Percentiles rank a stretch among this genome's conserved stretches.
Evolutionary conservation across 2,888 invertebrate species (phyloP).

Genomic region (Oxycera nigricornis): DNA sequence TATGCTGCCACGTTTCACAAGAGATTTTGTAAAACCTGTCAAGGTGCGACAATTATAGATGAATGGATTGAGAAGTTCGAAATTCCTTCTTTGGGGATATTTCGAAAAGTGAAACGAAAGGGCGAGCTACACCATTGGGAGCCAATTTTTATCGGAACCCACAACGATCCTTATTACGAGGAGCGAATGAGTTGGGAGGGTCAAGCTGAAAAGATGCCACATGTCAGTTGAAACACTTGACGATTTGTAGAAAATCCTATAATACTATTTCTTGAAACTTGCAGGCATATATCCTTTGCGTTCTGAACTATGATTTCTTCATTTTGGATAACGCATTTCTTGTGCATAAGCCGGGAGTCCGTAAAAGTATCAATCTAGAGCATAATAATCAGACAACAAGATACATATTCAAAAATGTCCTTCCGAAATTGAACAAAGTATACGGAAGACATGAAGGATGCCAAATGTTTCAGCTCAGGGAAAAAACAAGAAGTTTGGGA

Average conservation of each 20-base stretch:
- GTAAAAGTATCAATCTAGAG: neutral
- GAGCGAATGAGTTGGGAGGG: conserved; percentile 93
- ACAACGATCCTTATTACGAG: conserved; percentile 85
- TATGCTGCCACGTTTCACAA: neutral
- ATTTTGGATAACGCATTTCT: conserved; percentile 88
- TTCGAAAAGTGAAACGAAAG: conserved; percentile 77
- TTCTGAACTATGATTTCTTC: conserved; percentile 87
- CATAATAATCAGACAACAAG: neutral
- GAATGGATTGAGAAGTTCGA: neutral
- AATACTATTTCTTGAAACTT: neutral
- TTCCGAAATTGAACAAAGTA: neutral
- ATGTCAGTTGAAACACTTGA: neutral
- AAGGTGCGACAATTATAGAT: neutral
- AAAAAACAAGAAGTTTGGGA: too few relatives aligned
- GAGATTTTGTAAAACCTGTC: neutral
- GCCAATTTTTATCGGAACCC: conserved; percentile 90
- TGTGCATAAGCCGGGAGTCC: conserved; percentile 85
- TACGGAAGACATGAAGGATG: neutral
- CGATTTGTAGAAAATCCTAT: neutral
- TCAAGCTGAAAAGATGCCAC: conserved; percentile 60
- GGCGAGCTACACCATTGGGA: conserved; percentile 81
- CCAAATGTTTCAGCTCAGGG: neutral
- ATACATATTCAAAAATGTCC: neutral
- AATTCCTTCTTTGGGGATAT: conserved; percentile 54
- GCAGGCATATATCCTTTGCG: conserved; percentile 87